Evolutionary conservation across 2,797 vertebrate genomes (phyloP).

Genomic region (Chelonia mydas): DNA sequence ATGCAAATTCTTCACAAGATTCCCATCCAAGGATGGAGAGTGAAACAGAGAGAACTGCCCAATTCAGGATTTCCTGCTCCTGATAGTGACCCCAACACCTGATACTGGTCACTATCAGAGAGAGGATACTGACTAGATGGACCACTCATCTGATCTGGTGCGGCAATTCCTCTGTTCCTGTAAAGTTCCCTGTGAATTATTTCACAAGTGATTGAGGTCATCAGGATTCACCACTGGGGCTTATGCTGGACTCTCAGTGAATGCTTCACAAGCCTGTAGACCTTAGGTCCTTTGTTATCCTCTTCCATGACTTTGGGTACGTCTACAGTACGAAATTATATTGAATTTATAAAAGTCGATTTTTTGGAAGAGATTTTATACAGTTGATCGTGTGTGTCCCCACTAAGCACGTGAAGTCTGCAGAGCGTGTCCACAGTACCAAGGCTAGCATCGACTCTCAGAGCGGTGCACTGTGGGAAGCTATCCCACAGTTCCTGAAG

Average conservation of each 20-base stretch:
- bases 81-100: not conserved
- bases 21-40: not conserved
- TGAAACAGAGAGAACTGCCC: not conserved
- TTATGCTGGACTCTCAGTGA: not conserved
- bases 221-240: accelerated
- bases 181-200: not conserved
- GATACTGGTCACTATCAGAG: not conserved
- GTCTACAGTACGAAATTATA: too few species aligned
- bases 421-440: too few species aligned
- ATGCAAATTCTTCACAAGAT: not conserved
- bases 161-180: not conserved
- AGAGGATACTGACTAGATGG: not conserved
- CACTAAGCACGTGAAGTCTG: too few species aligned
- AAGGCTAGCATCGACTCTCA: too few species aligned
- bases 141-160: not conserved
- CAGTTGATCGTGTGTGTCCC: too few species aligned
- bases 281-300: not conserved
- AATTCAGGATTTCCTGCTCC: not conserved
- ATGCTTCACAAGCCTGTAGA: not conserved
- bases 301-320: not conserved
- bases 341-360: too few species aligned
- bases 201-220: not conserved
- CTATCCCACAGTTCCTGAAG: too few species aligned
- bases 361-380: too few species aligned
- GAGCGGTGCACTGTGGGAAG: too few species aligned